A percentile compares a stretch with the other conserved stretches of the same genome.
These are phyloP conservation scores for Drosophila littoralis DNA, from an alignment of 1,140 invertebrate species.

Conservation along the genomic window DNA sequence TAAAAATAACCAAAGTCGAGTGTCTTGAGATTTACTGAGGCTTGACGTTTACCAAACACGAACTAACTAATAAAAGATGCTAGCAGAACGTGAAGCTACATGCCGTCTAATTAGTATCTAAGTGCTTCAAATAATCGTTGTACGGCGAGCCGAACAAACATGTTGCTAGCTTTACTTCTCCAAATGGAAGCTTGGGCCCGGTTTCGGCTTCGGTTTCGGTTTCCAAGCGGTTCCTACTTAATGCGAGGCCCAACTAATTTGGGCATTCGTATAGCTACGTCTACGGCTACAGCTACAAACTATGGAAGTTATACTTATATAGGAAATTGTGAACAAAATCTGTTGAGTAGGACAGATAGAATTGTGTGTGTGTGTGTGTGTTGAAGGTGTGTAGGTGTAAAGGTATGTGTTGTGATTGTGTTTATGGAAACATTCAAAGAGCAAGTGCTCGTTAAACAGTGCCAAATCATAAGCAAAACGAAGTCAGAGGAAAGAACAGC, in stretches of 20 bases:
- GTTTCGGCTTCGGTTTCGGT: not conserved
- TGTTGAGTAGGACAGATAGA: constrained; percentile 14
- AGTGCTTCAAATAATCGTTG: constrained; percentile 3
- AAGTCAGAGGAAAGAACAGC: not conserved
- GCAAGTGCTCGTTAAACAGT: constrained; percentile 39
- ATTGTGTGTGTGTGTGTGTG: constrained; percentile 14
- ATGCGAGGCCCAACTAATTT: constrained; percentile 40
- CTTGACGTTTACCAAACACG: not conserved
- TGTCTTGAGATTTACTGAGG: not conserved
- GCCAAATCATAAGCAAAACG: constrained; percentile 28
- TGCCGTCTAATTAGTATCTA: constrained; percentile 6
- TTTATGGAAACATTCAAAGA: constrained; percentile 33
- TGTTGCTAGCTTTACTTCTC: constrained; percentile 2
- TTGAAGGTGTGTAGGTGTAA: constrained; percentile 7
- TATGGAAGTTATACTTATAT: constrained; percentile 19
- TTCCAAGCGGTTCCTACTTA: not conserved
- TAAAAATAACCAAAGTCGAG: not conserved
- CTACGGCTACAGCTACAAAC: constrained; percentile 20
- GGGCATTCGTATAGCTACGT: constrained; percentile 26
- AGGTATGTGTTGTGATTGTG: constrained; percentile 28
- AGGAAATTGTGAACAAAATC: constrained; percentile 30
- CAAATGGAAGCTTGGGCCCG: not conserved
- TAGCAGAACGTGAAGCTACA: not conserved
- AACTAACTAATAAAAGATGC: not conserved
- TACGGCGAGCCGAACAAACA: constrained; percentile 13